Conservation (phyloP, 2,888 invertebrate genomes). For the Lasius platythorax region DNA sequence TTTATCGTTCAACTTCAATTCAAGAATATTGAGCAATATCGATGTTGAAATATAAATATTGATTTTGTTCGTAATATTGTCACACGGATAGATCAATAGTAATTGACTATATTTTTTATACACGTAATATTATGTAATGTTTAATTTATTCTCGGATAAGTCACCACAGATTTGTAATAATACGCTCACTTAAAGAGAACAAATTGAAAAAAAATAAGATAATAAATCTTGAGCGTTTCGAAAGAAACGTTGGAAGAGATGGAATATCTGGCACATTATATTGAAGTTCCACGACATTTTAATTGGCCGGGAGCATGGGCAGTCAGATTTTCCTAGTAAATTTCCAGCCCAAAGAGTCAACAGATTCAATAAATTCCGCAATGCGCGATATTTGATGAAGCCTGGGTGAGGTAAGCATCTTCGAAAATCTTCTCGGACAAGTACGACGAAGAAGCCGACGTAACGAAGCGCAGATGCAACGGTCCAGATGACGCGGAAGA, state of each 20-base stretch:
- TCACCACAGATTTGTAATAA: slow-evolving; percentile 1
- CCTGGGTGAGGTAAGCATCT: slow-evolving; percentile 60
- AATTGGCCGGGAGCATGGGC: slow-evolving; percentile 64
- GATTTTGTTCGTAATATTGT: background rate
- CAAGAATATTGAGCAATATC: background rate
- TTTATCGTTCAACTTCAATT: slow-evolving; percentile 7
- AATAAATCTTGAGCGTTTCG: slow-evolving; percentile 38
- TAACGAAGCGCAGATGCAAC: slow-evolving; percentile 64
- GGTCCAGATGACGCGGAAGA: slow-evolving; percentile 42
- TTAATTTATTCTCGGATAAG: background rate
- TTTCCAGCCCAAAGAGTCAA: slow-evolving; percentile 38
- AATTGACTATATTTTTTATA: background rate
- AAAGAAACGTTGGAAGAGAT: slow-evolving; percentile 39
- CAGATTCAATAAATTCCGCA: slow-evolving; percentile 63
- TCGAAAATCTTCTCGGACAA: slow-evolving; percentile 56
- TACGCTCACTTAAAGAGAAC: background rate
- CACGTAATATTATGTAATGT: background rate
- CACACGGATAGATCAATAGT: background rate
- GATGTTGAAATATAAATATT: background rate
- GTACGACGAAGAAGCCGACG: slow-evolving; percentile 61
- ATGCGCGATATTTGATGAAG: slow-evolving; percentile 68
- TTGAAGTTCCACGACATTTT: slow-evolving; percentile 69
- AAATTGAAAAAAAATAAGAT: slow-evolving; percentile 25
- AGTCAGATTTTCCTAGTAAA: slow-evolving; percentile 34
- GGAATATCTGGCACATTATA: slow-evolving; percentile 39